Evolutionary conservation across 2,113 vertebrate genomes (phyloP).

Genomic region (Gnathonemus echidnorhynchus): DNA sequence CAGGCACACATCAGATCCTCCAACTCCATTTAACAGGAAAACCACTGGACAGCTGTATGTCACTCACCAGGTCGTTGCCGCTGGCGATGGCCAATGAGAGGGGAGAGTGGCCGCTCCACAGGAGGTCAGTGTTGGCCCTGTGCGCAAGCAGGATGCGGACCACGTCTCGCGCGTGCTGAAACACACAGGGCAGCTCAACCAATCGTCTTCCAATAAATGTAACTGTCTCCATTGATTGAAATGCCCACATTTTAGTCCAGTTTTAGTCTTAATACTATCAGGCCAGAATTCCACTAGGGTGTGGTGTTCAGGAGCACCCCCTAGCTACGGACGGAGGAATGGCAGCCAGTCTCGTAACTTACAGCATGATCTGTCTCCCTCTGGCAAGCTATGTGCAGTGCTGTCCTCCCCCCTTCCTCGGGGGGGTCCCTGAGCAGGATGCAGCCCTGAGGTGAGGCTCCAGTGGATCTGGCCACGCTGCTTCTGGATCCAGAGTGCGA

Average conservation of each 20-base stretch:
- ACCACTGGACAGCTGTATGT: not conserved
- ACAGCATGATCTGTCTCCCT: conserved; percentile 56
- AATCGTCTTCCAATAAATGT: not conserved
- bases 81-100: conserved; percentile 76
- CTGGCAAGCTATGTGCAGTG: conserved; percentile 74
- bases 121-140: conserved; percentile 56
- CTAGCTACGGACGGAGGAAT: not conserved
- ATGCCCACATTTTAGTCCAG: not conserved
- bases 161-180: conserved; percentile 62
- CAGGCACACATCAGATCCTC: not conserved
- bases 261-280: not conserved
- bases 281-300: not conserved
- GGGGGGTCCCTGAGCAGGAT: not conserved
- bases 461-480: conserved; percentile 35
- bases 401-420: conserved; percentile 64
- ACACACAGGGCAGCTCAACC: not conserved
- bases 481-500: conserved; percentile 6
- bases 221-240: not conserved
- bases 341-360: conserved; percentile 8
- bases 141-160: conserved; percentile 67
- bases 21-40: not conserved
- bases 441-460: conserved; percentile 32
- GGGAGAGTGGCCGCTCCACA: conserved; percentile 82
- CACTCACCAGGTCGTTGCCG: conserved; percentile 72
- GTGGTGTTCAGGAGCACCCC: not conserved